These are phyloP conservation scores for Plebejus melissa DNA, from an alignment of 2,888 invertebrate species.

Conservation along the genomic window DNA sequence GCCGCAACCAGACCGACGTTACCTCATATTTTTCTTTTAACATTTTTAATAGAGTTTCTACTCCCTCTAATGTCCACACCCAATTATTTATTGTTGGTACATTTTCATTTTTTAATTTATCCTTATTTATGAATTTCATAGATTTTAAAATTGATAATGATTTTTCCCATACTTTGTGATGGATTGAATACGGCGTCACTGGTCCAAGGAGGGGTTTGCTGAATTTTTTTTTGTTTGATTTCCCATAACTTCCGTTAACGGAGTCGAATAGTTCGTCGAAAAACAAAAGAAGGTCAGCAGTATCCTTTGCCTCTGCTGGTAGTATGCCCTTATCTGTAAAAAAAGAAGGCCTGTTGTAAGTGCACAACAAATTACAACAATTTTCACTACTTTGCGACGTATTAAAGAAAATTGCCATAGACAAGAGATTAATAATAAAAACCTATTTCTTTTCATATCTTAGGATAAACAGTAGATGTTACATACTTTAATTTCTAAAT, in stretches of 20 bases:
- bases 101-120: background rate
- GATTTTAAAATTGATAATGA: constrained; percentile 27
- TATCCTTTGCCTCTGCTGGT: too few relatives aligned
- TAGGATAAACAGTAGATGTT: too few relatives aligned
- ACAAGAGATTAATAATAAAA: too few relatives aligned
- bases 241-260: constrained; percentile 33
- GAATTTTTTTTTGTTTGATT: constrained; percentile 27
- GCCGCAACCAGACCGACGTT: too few relatives aligned
- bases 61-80: constrained; percentile 34
- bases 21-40: constrained; percentile 22
- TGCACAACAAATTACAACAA: too few relatives aligned
- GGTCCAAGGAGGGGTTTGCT: constrained; percentile 32
- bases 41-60: constrained; percentile 30
- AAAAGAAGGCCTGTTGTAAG: too few relatives aligned
- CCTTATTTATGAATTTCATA: constrained; percentile 35
- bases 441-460: too few relatives aligned
- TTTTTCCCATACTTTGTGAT: constrained; percentile 30
- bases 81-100: constrained; percentile 37
- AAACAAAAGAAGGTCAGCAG: too few relatives aligned
- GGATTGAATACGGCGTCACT: constrained; percentile 32
- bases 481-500: too few relatives aligned
- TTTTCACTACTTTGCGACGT: too few relatives aligned
- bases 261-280: constrained; percentile 33
- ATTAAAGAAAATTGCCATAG: too few relatives aligned
- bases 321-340: too few relatives aligned